phyloP scores from a whole-genome alignment of 2,113 vertebrate species.

The Microtus ochrogaster region DNA sequence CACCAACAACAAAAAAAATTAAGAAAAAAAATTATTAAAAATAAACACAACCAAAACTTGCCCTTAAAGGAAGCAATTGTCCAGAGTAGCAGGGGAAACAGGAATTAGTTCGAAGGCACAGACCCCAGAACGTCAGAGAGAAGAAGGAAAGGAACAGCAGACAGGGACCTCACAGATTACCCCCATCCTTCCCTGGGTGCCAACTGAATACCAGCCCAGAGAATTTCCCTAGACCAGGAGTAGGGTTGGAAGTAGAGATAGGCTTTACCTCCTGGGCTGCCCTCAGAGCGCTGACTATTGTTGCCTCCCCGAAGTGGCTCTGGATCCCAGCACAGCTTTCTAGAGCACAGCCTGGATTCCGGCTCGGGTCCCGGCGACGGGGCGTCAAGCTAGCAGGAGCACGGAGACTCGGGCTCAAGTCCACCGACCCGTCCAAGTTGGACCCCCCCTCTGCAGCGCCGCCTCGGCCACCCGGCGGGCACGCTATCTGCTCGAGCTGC shows the following conservation, averaged over 20 bases:
- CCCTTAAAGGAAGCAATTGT: slow-evolving; percentile 40
- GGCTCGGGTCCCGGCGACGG: slow-evolving; percentile 16
- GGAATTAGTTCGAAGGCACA: slow-evolving; percentile 22
- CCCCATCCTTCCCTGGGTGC: not conserved
- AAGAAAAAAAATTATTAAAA: not conserved
- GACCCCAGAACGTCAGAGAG: not conserved
- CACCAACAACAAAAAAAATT: not conserved
- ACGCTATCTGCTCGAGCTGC: not conserved
- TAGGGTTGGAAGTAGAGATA: not conserved
- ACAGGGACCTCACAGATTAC: not conserved
- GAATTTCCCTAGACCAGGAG: not conserved
- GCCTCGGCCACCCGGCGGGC: slow-evolving; percentile 57
- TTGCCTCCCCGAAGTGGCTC: slow-evolving; percentile 28
- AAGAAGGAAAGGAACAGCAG: slow-evolving; percentile 53
- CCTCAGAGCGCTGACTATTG: slow-evolving; percentile 1
- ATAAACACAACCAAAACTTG: slow-evolving; percentile 29
- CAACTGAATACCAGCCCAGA: not conserved
- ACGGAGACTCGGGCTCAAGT: not conserved
- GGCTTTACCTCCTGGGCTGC: slow-evolving; percentile 66
- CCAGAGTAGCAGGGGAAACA: not conserved
- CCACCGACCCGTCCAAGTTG: not conserved
- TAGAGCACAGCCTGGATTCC: slow-evolving; percentile 9
- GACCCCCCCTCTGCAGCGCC: not conserved
- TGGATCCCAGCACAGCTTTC: slow-evolving; percentile 31
- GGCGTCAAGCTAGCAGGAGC: not conserved